Base-by-base conservation (phyloP, 2,113 vertebrate genomes). In the human (Homo sapiens) region DNA sequence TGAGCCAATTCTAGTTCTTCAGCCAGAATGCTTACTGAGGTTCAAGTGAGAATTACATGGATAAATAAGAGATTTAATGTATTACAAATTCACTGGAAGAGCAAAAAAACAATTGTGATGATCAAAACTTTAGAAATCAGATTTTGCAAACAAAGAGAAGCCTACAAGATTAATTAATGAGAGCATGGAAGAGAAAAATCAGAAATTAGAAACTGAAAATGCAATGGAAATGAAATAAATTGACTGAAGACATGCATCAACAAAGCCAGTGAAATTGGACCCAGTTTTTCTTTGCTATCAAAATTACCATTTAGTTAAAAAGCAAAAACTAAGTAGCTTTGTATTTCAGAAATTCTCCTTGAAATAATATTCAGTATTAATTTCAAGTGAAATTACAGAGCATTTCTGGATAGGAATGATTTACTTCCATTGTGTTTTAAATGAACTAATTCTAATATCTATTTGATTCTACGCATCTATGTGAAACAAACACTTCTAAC, bases 251-350 rank as follows among this genome's bases (percentile, higher is more conserved):
- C 0, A 10, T 75, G 23, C 75, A 55, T 55, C 66, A 90, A 81
- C 14, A 89, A 91, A 78, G 30, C 38, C 7, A 79, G 45, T 92
- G 4, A 87, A 92, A 86, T 4, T 68, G 5, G 43, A 73, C 35
- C 27, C 23, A 35, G 22, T 78, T 82, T 93, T 88, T 40, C 50
- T 87, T 81, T 92, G n/a, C 18, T 59, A 13, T 59, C 40, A 52
- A 91, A 89, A 79, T 68, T n/a, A 84, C 45, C 61, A 25, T 52
- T 93, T 80, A 57, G 64, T 89, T 94, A 64, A 96, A 95, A 93
- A 94, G 3, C 40, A 75, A 90, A 87, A 52, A 35, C 6, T 80
- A 80, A 83, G 9, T 90, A 43, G 25, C 32, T 80, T 93, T 13
- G n/a, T 18, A 45, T 79, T 80, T 75, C 55, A 75, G 52, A 95